A percentile compares a stretch with the other conserved stretches of the same genome.
Evolutionary conservation across 2,113 vertebrate species (phyloP).

Genomic region (Collichthys lucidus): DNA sequence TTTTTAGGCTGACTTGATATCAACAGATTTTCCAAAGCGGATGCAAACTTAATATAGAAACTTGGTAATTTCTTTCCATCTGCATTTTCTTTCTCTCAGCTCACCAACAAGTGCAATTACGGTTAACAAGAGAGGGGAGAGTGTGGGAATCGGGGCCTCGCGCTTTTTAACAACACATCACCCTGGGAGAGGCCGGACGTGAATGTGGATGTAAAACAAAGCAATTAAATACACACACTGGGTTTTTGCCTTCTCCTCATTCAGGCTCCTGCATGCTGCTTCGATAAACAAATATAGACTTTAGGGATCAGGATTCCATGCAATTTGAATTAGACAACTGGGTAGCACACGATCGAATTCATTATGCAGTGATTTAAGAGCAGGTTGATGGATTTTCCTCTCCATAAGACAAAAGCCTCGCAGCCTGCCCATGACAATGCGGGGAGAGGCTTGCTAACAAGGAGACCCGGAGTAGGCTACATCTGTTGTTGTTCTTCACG

Average conservation of each 20-base stretch:
- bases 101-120: constrained; percentile 84
- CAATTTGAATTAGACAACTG: constrained; percentile 79
- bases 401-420: constrained; percentile 62
- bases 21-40: constrained; percentile 47
- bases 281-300: constrained; percentile 81
- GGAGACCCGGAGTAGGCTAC: constrained; percentile 39
- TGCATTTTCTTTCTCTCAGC: constrained; percentile 66
- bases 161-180: constrained; percentile 81
- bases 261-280: constrained; percentile 64
- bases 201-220: constrained; percentile 84
- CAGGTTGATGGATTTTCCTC: constrained; percentile 75
- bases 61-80: constrained; percentile 60
- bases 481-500: constrained; percentile 61
- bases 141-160: constrained; percentile 71
- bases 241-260: constrained; percentile 66
- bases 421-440: constrained; percentile 63
- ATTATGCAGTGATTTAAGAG: constrained; percentile 76
- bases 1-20: constrained; percentile 34
- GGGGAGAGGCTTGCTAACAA: constrained; percentile 62
- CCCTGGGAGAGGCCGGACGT: constrained; percentile 75
- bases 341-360: constrained; percentile 61
- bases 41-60: constrained; percentile 41
- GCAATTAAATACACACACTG: constrained; percentile 81
- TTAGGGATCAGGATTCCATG: constrained; percentile 69
- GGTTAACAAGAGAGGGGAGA: constrained; percentile 79